Evolutionary conservation across 2,888 invertebrate species (phyloP).

Genomic region (Noctua janthe): DNA sequence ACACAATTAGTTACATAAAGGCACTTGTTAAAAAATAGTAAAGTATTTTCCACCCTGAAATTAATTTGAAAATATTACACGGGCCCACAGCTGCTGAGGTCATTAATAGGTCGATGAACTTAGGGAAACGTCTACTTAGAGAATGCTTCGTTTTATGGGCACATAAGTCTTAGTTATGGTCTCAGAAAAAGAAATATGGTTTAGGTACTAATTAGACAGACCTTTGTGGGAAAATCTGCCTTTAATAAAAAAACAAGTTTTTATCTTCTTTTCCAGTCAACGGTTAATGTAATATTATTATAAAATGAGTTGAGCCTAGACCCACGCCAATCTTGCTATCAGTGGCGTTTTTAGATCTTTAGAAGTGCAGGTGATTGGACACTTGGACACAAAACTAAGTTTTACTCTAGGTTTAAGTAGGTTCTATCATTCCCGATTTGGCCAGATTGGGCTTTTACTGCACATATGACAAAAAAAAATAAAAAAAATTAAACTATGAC

Average conservation of each 20-base stretch:
- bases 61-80: slow-evolving; percentile 25
- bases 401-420: not conserved
- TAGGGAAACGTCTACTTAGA: slow-evolving; percentile 2
- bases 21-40: not conserved
- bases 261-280: not conserved
- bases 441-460: too few relatives aligned
- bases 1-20: not conserved
- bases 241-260: not conserved
- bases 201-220: not conserved
- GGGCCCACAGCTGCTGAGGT: slow-evolving; percentile 12
- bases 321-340: not conserved
- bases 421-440: too few relatives aligned
- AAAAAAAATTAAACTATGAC: not conserved
- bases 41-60: not conserved
- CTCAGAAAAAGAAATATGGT: slow-evolving; percentile 18
- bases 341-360: not conserved
- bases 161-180: slow-evolving; percentile 34
- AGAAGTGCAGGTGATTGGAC: not conserved
- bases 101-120: slow-evolving; percentile 38
- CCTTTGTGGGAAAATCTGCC: not conserved
- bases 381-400: too few relatives aligned
- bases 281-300: not conserved
- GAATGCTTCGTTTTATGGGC: slow-evolving; percentile 29
- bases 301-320: not conserved
- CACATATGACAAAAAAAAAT: too few relatives aligned